These are phyloP conservation scores for Cheilosia impressa DNA, from an alignment of 2,888 invertebrate species.

Conservation along the genomic window DNA sequence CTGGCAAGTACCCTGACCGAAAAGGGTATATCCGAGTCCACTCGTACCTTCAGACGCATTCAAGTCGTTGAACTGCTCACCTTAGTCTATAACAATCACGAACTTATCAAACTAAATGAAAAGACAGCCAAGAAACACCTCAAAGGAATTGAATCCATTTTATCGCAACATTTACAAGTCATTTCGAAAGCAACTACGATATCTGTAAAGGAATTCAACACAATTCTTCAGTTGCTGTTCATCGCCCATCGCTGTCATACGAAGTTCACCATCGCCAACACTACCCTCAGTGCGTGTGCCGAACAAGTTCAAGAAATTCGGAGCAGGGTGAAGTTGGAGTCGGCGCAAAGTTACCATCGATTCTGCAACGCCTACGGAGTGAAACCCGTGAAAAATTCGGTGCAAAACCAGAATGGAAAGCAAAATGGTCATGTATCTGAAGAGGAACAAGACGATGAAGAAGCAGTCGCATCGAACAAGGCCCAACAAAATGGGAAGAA, in stretches of 20 bases:
- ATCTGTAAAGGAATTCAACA: slow-evolving; percentile 78
- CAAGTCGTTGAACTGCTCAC: slow-evolving; percentile 88
- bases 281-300: slow-evolving; percentile 44
- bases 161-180: slow-evolving; percentile 74
- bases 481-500: slow-evolving; percentile 49
- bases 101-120: slow-evolving; percentile 77
- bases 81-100: slow-evolving; percentile 86
- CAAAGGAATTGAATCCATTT: slow-evolving; percentile 76
- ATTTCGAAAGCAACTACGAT: slow-evolving; percentile 62
- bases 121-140: slow-evolving; percentile 75
- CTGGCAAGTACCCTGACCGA: slow-evolving; percentile 86
- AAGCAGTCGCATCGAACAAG: slow-evolving; percentile 25
- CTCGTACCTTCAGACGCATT: slow-evolving; percentile 87
- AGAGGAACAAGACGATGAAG: slow-evolving; percentile 36
- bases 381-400: slow-evolving; percentile 69
- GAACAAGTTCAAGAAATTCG: slow-evolving; percentile 77
- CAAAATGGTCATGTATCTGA: slow-evolving; percentile 58
- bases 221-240: slow-evolving; percentile 77
- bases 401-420: slow-evolving; percentile 33
- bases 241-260: slow-evolving; percentile 76
- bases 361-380: slow-evolving; percentile 78
- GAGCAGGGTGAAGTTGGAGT: slow-evolving; percentile 76
- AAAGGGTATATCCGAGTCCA: slow-evolving; percentile 86
- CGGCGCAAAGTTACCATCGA: slow-evolving; percentile 76
- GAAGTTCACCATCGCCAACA: slow-evolving; percentile 71